Base-by-base conservation (phyloP, 2,797 vertebrate species). In the Pampus argenteus region DNA sequence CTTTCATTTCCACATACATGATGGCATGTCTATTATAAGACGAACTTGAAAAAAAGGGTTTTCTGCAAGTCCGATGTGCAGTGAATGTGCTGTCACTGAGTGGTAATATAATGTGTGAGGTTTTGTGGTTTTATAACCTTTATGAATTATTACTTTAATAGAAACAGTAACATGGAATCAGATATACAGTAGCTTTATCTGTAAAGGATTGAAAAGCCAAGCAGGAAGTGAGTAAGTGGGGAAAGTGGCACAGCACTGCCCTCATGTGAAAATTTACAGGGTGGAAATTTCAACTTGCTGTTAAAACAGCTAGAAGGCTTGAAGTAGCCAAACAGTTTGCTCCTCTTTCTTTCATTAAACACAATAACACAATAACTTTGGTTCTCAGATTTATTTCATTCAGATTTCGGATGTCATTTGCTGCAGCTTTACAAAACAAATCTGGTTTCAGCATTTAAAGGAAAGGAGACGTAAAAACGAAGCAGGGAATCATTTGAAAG, bases 361-460 rank as follows among this genome's bases (percentile, higher is more conserved):
- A 56, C 8, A 78, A 48, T 3, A 74, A 49, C n/a, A 66, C 59
- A 59, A 20, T 57, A 14, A 48, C 59, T 79, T 61, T 61, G 63
- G 61, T 79, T 63, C 77, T 90, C 90, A 89, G 89, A 91, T 93
- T 91, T 91, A 90, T 93, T 94, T 86, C 20, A 73, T 88, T 91
- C 28, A 76, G 51, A 64, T 82, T 76, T 48, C 82, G 79, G 62
- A 79, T 75, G 59, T 71, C 23, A 84, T 66, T 76, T 65, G 3
- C 57, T 45, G 77, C 52, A 83, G 78, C 72, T 81, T 55, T 25
- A 60, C 47, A 81, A 84, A 91, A 84, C 75, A 88, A 90, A 91
- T 87, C 88, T 89, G 89, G 84, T 83, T 79, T 77, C 51, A 65
- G 66, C 20, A 62, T 66, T 26, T n/a, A n/a, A 71, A 84, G 83